Percentiles rank a stretch among this genome's conserved stretches.
These are phyloP conservation scores for Bombyx mandarina DNA, from an alignment of 1,140 invertebrate species.

Conservation along the genomic window DNA sequence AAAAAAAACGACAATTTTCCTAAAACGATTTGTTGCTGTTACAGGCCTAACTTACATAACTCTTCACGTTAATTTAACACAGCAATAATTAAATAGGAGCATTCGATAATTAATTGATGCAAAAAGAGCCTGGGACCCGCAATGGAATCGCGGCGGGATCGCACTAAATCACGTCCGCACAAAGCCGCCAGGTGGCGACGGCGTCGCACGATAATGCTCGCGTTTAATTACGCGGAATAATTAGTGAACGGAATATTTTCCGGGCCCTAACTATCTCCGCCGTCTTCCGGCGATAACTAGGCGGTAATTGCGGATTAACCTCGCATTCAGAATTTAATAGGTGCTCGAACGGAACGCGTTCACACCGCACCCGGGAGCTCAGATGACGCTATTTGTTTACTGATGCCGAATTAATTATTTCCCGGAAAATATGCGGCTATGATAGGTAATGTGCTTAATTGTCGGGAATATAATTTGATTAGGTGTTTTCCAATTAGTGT, in stretches of 20 bases:
- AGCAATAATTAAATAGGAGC: conserved; percentile 64
- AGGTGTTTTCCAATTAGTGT: conserved; percentile 2
- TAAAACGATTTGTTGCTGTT: too few species aligned
- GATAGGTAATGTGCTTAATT: conserved; percentile 10
- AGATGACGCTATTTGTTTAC: conserved; percentile 60
- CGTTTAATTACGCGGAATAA: conserved; percentile 71
- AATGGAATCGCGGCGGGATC: conserved; percentile 55
- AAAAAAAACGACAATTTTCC: too few species aligned
- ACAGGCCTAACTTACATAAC: conserved; percentile 1
- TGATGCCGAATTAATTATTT: conserved; percentile 58
- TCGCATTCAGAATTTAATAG: conserved; percentile 68
- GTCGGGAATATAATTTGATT: neutral
- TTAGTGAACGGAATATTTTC: conserved; percentile 70
- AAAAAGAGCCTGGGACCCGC: conserved; percentile 57
- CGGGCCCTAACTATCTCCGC: conserved; percentile 69
- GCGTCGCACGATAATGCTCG: conserved; percentile 62
- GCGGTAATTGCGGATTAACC: conserved; percentile 70
- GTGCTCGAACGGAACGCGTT: conserved; percentile 43
- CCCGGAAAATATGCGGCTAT: conserved; percentile 29
- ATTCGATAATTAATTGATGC: conserved; percentile 67
- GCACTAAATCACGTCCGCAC: conserved; percentile 65
- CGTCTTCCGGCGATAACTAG: conserved; percentile 70
- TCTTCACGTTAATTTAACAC: conserved; percentile 53
- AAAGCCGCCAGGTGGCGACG: conserved; percentile 64
- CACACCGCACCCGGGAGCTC: conserved; percentile 29